Evolutionary conservation across 2,113 vertebrate genomes (phyloP), one percentile per base, ranked within the genome.

Genomic region (Chunga burmeisteri): DNA sequence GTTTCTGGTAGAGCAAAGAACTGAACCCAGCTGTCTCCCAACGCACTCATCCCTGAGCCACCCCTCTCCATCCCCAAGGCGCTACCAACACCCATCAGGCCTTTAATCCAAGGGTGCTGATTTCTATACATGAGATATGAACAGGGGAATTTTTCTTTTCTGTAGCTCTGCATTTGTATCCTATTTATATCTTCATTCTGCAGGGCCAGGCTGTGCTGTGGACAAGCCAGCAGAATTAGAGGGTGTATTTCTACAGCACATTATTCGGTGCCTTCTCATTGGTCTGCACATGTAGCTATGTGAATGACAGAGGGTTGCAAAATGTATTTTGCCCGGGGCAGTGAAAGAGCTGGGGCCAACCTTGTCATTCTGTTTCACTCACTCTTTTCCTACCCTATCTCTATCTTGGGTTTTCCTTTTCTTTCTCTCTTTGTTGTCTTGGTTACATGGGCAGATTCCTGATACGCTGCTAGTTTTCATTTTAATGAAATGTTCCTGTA

Each of bases 341-440:
- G 74, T 91, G 93, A 79, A 97, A 97, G 81, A 91, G 90, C 90
- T 88, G 53, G 49, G 92, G 87, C 94, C 87, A 95, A 85, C 53
- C 75, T 26, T 88, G 92, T 96, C 89, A 38, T 89, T 95, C 3
- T 40, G 32, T 93, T 78, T 86, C 40, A 36, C 88, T 93, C 92
- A 68, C 91, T 90, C 77, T 81, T 90, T 62, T 58, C 90, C 93
- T 92, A 18, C 86, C 77, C 81, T 77, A 34, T 89, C 91, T 96
- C 72, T 93, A 42, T 67, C 89, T n/a, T 25, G 50, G 56, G 85
- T 97, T 94, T 81, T 58, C 82, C 94, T 96, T 93, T 96, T 70
- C 95, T 95, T 94, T 91, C 94, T 74, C 42, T 94, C 93, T 98
- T 97, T 98, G 98, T 98, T 98, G 98, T 98, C 98, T 98, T 98